A percentile compares a stretch with the other conserved stretches of the same genome.
These are phyloP conservation scores for Drosophila anceps DNA, from an alignment of 2,888 invertebrate species.

Conservation along the genomic window DNA sequence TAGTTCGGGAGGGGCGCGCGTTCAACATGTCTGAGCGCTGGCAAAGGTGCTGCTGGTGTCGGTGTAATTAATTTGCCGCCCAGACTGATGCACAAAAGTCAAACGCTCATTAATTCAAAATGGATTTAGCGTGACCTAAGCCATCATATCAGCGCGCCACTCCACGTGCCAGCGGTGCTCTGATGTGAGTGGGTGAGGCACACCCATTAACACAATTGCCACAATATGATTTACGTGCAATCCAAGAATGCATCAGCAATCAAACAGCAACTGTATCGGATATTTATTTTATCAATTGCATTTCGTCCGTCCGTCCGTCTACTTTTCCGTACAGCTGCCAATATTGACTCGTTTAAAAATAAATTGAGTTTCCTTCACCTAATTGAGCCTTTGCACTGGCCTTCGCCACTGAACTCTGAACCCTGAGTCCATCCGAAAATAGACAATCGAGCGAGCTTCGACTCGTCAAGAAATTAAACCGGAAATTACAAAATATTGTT, in stretches of 20 bases:
- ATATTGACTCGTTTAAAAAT: background rate
- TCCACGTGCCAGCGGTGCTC: background rate
- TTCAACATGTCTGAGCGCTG: constrained; percentile 18
- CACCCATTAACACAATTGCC: background rate
- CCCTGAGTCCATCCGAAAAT: background rate
- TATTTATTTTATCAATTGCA: background rate
- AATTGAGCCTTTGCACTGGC: background rate
- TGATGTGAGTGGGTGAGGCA: constrained; percentile 1
- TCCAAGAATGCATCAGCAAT: background rate
- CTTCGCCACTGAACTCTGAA: background rate
- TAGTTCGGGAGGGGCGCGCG: background rate
- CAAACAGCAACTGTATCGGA: background rate
- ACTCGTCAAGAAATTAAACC: background rate
- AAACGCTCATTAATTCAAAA: constrained; percentile 63
- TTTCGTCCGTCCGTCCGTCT: too few species aligned
- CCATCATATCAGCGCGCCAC: constrained; percentile 7
- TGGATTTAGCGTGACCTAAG: constrained; percentile 48
- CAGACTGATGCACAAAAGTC: constrained; percentile 28
- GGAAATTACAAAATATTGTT: constrained; percentile 6
- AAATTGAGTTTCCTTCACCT: constrained; percentile 8
- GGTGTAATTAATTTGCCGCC: constrained; percentile 53
- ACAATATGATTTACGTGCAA: background rate
- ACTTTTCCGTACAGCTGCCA: too few species aligned
- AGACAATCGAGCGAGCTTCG: background rate
- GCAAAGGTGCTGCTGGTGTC: constrained; percentile 14